These are phyloP conservation scores for Andrena bucephala DNA, from an alignment of 2,888 invertebrate genomes.

Conservation along the genomic window DNA sequence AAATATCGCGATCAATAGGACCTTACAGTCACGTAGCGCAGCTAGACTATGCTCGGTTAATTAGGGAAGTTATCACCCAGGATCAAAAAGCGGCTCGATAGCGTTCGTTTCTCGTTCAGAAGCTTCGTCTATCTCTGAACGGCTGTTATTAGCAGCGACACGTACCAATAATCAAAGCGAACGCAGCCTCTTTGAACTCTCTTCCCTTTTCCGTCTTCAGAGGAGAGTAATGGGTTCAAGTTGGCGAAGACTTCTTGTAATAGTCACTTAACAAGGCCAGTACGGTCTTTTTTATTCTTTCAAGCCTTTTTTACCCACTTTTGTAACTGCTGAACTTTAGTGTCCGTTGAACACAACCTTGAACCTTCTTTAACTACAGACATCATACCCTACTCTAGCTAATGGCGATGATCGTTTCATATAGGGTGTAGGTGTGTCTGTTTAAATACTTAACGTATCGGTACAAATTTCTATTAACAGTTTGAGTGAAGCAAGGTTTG, in stretches of 20 bases:
- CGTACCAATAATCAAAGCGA: constrained; percentile 21
- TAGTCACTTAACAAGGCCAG: constrained; percentile 29
- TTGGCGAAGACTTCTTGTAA: background rate
- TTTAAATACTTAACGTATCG: no score
- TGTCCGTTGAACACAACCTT: background rate
- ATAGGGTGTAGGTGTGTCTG: no score
- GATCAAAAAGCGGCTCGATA: background rate
- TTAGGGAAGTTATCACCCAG: background rate
- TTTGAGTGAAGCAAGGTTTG: no score
- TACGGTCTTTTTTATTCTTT: background rate
- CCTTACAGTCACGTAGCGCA: background rate
- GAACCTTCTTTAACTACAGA: background rate
- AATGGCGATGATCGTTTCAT: no score
- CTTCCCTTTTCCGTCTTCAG: background rate
- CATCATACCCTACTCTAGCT: background rate
- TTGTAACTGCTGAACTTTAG: constrained; percentile 7
- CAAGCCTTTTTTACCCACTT: background rate
- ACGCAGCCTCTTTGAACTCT: constrained; percentile 7
- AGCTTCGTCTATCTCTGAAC: background rate
- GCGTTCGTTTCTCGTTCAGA: constrained; percentile 3
- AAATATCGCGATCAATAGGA: background rate
- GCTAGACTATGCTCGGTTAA: constrained; percentile 1
- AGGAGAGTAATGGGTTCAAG: constrained; percentile 9
- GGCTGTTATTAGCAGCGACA: background rate
- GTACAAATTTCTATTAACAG: no score